A percentile compares a stretch with the other conserved stretches of the same genome.
phyloP scores from a whole-genome alignment of 2,888 invertebrate species.

The Caenorhabditis sp. region DNA sequence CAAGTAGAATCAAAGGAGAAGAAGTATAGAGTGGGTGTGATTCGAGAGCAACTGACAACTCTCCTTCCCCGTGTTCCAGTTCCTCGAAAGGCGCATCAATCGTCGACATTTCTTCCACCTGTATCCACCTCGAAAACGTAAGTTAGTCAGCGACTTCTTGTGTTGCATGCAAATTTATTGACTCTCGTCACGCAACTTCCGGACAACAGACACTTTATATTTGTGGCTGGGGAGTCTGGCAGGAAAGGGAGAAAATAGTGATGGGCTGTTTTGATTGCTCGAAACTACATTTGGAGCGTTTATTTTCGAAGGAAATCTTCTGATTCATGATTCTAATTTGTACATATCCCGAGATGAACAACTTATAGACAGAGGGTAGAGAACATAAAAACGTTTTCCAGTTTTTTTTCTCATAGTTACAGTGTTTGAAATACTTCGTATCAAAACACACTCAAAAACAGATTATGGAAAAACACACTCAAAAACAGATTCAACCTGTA shows the following conservation, averaged over 20 bases:
- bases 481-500: too few species aligned
- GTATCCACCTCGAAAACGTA: conserved; percentile 31
- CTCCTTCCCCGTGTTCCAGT: conserved; percentile 55
- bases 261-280: conserved; percentile 13
- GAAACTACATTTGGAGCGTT: neutral
- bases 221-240: conserved; percentile 12
- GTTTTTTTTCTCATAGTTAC: too few species aligned
- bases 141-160: conserved; percentile 23
- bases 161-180: conserved; percentile 56
- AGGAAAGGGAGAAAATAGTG: conserved; percentile 6
- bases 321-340: too few species aligned
- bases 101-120: conserved; percentile 12
- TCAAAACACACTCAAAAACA: too few species aligned
- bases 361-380: too few species aligned
- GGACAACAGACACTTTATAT: conserved; percentile 40
- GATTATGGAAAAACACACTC: too few species aligned
- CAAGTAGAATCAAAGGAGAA: conserved; percentile 58
- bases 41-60: conserved; percentile 58
- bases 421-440: too few species aligned
- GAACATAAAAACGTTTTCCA: too few species aligned
- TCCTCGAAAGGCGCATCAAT: conserved; percentile 22
- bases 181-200: conserved; percentile 55
- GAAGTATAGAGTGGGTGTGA: conserved; percentile 62
- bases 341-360: too few species aligned
- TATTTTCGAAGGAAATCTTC: neutral